Conservation (phyloP, 2,113 vertebrate genomes). For the Scopus umbretta region DNA sequence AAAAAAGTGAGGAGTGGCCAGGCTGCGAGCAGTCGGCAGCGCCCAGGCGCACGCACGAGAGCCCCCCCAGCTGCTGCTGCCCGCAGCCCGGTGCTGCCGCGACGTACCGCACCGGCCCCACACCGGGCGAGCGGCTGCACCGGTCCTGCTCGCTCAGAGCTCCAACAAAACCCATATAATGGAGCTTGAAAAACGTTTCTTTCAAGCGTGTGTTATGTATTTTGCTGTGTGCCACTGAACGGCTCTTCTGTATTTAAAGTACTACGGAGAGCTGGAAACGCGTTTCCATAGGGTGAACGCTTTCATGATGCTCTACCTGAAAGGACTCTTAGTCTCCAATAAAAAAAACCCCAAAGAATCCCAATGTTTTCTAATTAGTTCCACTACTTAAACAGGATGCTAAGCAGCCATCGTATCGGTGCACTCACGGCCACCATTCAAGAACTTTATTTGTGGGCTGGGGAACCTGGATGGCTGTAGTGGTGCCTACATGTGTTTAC, state of each 20-base stretch:
- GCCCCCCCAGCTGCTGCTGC: too few species aligned
- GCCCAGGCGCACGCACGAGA: accelerated
- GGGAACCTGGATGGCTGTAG: neutral
- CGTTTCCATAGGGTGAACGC: accelerated
- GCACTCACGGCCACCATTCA: neutral
- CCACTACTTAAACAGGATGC: neutral
- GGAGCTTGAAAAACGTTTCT: neutral
- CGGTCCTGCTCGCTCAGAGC: neutral
- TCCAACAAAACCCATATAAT: neutral
- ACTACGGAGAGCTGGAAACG: neutral
- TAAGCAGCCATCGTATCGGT: neutral
- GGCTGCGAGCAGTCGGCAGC: accelerated
- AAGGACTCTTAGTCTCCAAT: neutral
- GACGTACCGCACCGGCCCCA: too few species aligned
- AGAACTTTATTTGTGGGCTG: neutral
- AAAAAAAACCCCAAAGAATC: neutral
- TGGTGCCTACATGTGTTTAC: neutral
- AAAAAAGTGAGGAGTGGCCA: accelerated
- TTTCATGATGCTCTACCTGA: neutral
- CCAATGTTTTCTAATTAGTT: neutral
- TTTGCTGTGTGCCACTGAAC: neutral
- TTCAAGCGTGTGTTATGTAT: neutral
- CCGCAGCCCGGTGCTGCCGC: neutral
- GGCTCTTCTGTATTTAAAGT: neutral
- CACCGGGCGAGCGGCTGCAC: neutral